A percentile compares a stretch with the other conserved stretches of the same genome.
Evolutionary conservation across 2,888 invertebrate species (phyloP).

Genomic region (Seladonia tumulorum): DNA sequence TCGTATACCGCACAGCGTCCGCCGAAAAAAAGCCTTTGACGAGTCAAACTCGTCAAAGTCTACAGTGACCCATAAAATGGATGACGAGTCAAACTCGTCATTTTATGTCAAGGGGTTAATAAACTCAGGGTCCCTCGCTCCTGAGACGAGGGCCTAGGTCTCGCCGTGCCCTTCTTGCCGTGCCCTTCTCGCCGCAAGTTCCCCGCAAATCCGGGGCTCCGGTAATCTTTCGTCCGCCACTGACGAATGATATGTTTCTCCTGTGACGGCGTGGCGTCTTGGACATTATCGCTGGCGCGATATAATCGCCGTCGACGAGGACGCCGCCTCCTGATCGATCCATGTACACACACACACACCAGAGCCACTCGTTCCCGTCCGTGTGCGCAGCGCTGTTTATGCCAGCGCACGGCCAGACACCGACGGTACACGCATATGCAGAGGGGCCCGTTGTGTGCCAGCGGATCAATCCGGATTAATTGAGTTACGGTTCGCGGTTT

Average conservation of each 20-base stretch:
- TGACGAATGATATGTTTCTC: conserved; percentile 52
- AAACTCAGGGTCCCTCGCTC: no score
- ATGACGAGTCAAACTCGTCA: no score
- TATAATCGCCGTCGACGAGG: conserved; percentile 54
- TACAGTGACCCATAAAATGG: no score
- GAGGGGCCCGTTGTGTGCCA: conserved; percentile 43
- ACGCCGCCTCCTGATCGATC: conserved; percentile 49
- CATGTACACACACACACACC: neutral
- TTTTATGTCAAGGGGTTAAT: no score
- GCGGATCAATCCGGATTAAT: conserved; percentile 82
- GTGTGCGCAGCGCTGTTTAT: conserved; percentile 34
- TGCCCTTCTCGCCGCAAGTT: neutral
- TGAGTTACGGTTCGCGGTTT: conserved; percentile 82
- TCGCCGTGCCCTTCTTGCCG: neutral
- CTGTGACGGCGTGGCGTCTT: conserved; percentile 44
- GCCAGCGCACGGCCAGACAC: conserved; percentile 15
- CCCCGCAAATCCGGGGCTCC: neutral
- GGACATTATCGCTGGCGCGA: conserved; percentile 51
- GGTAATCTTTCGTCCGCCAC: conserved; percentile 31
- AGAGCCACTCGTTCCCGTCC: neutral
- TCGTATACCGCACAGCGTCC: no score
- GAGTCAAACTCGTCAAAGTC: no score
- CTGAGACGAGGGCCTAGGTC: neutral
- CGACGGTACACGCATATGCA: neutral
- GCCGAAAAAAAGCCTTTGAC: no score